These are phyloP conservation scores for Agrotis exclamationis DNA, from an alignment of 2,888 invertebrate genomes.

Conservation along the genomic window DNA sequence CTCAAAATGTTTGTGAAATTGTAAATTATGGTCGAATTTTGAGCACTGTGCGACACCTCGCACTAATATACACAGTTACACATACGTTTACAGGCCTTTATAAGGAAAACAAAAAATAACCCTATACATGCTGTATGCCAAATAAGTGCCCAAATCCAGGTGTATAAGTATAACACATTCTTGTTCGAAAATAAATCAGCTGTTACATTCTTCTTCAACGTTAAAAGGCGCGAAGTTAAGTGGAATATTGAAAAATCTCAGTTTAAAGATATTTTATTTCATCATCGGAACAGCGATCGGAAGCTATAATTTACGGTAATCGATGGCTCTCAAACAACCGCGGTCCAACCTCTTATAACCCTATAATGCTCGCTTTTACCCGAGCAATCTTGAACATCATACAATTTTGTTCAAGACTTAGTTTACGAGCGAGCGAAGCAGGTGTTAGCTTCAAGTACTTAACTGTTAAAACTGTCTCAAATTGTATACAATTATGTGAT, in stretches of 20 bases:
- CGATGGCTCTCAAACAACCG: constrained; percentile 22
- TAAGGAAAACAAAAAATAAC: too few species aligned
- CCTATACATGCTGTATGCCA: too few species aligned
- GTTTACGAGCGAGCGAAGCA: constrained; percentile 36
- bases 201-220: background rate
- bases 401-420: constrained; percentile 31
- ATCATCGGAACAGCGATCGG: constrained; percentile 16
- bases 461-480: constrained; percentile 25
- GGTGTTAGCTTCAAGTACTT: constrained; percentile 28
- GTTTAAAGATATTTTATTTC: constrained; percentile 9
- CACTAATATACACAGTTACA: too few species aligned
- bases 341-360: constrained; percentile 31
- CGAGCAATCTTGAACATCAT: background rate
- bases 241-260: background rate
- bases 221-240: background rate
- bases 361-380: constrained; percentile 18
- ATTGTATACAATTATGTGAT: constrained; percentile 29
- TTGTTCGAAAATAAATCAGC: background rate
- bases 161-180: background rate
- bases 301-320: constrained; percentile 31
- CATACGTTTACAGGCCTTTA: too few species aligned
- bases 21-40: too few species aligned
- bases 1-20: too few species aligned
- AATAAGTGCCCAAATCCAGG: too few species aligned
- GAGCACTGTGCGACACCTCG: too few species aligned